A percentile compares a stretch with the other conserved stretches of the same genome.
phyloP scores from a whole-genome alignment of 2,888 invertebrate genomes.

The Acrocera orbiculus region DNA sequence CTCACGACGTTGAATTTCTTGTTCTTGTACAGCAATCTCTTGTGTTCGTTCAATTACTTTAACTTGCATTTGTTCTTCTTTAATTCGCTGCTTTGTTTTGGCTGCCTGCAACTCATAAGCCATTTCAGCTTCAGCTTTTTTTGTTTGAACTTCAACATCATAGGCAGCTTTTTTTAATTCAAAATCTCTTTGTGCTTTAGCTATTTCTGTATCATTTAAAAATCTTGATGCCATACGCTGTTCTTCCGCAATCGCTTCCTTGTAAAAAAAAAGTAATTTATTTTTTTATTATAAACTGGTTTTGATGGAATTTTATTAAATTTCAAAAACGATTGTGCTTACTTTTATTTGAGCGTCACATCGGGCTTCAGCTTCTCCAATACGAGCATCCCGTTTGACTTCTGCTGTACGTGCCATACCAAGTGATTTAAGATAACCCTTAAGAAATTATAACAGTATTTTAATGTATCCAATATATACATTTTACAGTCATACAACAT shows the following conservation, averaged over 20 bases:
- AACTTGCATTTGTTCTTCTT: conserved; percentile 96
- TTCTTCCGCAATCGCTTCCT: conserved; percentile 94
- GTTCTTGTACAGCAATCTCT: conserved; percentile 88
- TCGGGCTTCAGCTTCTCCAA: conserved; percentile 92
- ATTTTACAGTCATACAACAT: too few relatives aligned
- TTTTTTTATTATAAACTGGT: too few relatives aligned
- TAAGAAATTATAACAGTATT: too few relatives aligned
- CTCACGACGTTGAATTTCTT: conserved; percentile 84
- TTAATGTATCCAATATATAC: too few relatives aligned
- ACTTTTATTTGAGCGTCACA: conserved; percentile 46
- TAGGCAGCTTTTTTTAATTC: conserved; percentile 94
- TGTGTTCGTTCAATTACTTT: conserved; percentile 80
- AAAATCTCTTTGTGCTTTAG: conserved; percentile 90
- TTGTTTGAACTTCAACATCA: conserved; percentile 91
- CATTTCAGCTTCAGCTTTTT: conserved; percentile 74
- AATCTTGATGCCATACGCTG: conserved; percentile 88
- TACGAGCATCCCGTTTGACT: conserved; percentile 88
- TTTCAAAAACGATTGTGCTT: too few relatives aligned
- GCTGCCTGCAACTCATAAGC: conserved; percentile 87
- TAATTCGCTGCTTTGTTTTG: conserved; percentile 87
- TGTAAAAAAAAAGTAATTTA: too few relatives aligned
- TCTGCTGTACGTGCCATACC: conserved; percentile 92
- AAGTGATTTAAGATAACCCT: conserved; percentile 70
- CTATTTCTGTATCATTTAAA: conserved; percentile 91
- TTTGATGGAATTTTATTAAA: too few relatives aligned